Percentiles rank a stretch among this genome's conserved stretches.
phyloP scores from a whole-genome alignment of 1,140 invertebrate genomes.

The Metaphire vulgaris region DNA sequence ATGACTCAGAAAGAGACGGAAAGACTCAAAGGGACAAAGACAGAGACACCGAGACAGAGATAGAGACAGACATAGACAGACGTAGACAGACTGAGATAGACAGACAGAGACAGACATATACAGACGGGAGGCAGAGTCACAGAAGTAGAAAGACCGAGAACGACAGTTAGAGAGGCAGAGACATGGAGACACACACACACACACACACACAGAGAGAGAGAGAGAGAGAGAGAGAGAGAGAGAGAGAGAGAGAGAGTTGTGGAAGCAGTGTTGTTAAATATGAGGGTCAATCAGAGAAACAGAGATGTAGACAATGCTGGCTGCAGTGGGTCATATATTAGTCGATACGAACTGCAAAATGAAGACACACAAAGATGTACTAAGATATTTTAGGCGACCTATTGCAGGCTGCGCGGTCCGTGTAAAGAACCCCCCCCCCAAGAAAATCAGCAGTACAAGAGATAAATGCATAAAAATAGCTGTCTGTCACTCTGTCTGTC shows the following conservation, averaged over 20 bases:
- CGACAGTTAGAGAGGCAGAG: neutral
- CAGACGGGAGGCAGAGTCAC: neutral
- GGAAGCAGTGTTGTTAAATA: no score
- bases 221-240: constrained; percentile 22
- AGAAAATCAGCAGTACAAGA: no score
- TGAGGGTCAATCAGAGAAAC: no score
- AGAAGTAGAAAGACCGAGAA: neutral
- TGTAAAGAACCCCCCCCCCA: no score
- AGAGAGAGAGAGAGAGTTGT: constrained; percentile 12
- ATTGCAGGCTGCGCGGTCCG: no score
- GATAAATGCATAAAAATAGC: no score
- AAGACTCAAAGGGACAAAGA: neutral
- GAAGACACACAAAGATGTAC: no score
- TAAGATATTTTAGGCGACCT: no score
- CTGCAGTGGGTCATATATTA: no score
- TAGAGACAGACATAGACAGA: neutral
- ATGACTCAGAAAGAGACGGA: neutral
- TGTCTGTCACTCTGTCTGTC: no score
- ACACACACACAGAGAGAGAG: neutral
- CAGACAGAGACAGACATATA: neutral
- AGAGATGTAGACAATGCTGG: no score
- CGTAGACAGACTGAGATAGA: neutral
- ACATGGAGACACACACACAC: neutral
- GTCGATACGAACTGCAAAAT: no score
- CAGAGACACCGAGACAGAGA: neutral